Conservation (phyloP, 2,797 vertebrate genomes). For the Nyctalus aviator region DNA sequence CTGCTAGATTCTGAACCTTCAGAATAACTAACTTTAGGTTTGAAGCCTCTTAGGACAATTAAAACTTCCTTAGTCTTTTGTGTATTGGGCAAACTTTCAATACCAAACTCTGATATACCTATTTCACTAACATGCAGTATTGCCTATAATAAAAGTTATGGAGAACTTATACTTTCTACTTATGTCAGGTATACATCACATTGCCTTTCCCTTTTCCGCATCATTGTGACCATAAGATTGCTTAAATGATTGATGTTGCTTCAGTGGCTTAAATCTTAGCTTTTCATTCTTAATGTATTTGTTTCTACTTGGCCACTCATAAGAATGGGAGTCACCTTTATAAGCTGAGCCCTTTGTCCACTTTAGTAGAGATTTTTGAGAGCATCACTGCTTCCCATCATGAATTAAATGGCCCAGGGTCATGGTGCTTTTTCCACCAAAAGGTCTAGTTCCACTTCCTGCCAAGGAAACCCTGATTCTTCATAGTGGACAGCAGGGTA, state of each 20-base stretch:
- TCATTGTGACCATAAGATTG: not conserved
- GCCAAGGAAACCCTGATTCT: not conserved
- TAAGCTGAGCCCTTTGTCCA: not conserved
- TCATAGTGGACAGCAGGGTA: rapidly evolving
- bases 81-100: not conserved
- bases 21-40: not conserved
- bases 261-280: not conserved
- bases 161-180: not conserved
- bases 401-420: not conserved
- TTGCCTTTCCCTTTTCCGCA: not conserved
- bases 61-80: not conserved
- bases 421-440: not conserved
- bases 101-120: not conserved
- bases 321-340: not conserved
- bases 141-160: not conserved
- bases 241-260: not conserved
- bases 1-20: not conserved
- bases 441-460: not conserved
- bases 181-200: not conserved
- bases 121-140: not conserved
- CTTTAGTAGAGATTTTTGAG: not conserved
- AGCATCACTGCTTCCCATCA: not conserved
- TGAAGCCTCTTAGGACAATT: not conserved
- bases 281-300: not conserved
- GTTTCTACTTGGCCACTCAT: not conserved